Conservation (phyloP, 92 coral and sea anemone species). For the Umimayanthus chanpuru region DNA sequence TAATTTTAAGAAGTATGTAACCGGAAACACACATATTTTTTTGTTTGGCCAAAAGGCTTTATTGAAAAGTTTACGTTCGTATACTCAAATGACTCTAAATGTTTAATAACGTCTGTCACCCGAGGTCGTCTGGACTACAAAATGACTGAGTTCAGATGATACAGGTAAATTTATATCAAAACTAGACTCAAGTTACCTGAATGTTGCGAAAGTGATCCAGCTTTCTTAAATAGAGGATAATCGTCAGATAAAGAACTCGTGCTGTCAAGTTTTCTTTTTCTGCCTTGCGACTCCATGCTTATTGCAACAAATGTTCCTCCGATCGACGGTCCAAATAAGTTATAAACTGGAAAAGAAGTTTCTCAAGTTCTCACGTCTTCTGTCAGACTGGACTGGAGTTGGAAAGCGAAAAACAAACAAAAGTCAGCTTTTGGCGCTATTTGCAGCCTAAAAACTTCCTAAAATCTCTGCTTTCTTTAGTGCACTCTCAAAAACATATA, state of each 20-base stretch:
- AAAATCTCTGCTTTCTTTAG: neutral
- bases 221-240: conserved; percentile 23
- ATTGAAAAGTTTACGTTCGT: no score
- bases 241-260: conserved; percentile 14
- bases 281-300: conserved; percentile 12
- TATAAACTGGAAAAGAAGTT: neutral
- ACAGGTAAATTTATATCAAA: no score
- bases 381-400: neutral
- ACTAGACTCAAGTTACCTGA: conserved; percentile 9
- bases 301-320: neutral
- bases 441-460: neutral
- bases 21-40: no score
- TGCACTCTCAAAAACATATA: neutral
- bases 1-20: no score
- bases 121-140: neutral
- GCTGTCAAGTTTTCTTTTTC: conserved; percentile 33
- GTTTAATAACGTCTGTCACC: neutral
- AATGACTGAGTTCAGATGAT: no score
- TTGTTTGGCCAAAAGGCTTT: no score
- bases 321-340: no score
- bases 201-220: conserved; percentile 14
- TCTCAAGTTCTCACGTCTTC: neutral
- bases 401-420: neutral
- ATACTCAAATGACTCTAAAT: neutral
- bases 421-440: neutral